A percentile compares a stretch with the other conserved stretches of the same genome.
These are phyloP conservation scores for Scomber japonicus DNA, from an alignment of 2,113 vertebrate species.

Conservation along the genomic window DNA sequence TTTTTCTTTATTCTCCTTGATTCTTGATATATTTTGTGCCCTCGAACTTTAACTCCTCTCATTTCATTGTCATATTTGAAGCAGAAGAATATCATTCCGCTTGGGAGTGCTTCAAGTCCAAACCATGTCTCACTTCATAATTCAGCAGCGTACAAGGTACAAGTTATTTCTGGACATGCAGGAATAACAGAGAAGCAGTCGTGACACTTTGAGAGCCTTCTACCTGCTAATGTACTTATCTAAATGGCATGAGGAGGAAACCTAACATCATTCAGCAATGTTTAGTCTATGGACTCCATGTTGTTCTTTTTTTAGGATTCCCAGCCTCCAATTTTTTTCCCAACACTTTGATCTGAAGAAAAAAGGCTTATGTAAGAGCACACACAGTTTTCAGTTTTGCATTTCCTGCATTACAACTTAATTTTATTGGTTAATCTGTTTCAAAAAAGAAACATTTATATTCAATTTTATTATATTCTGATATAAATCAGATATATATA, in stretches of 20 bases:
- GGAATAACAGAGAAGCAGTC: constrained; percentile 43
- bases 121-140: constrained; percentile 67
- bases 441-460: no score
- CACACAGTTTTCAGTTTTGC: background rate
- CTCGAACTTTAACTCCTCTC: constrained; percentile 26
- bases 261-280: constrained; percentile 32
- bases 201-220: constrained; percentile 58
- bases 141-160: constrained; percentile 59
- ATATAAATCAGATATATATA: no score
- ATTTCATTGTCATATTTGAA: constrained; percentile 55
- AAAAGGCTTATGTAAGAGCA: background rate
- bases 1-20: constrained; percentile 54
- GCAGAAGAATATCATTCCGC: constrained; percentile 54
- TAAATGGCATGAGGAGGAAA: constrained; percentile 45
- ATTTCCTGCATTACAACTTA: background rate
- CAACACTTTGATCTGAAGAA: background rate
- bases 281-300: constrained; percentile 31
- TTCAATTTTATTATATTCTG: no score
- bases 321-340: background rate
- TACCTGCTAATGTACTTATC: constrained; percentile 53
- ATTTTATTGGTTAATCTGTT: no score
- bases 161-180: constrained; percentile 73
- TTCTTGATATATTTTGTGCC: constrained; percentile 44
- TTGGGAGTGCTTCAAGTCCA: constrained; percentile 53
- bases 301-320: background rate